Conservation (phyloP, 2,888 invertebrate species). For the Napeogenes inachia region DNA sequence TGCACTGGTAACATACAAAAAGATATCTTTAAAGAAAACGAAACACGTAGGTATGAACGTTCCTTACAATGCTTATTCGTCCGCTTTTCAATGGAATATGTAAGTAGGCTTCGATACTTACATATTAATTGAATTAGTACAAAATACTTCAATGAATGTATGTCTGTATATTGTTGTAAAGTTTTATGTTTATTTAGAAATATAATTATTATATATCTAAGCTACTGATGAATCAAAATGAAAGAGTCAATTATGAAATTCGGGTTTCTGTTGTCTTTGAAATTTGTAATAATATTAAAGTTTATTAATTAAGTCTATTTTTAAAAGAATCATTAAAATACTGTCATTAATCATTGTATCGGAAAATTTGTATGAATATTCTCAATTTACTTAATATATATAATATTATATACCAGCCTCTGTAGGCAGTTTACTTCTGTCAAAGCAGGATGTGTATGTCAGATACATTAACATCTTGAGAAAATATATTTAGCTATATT, state of each 20-base stretch:
- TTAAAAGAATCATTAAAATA: too few relatives aligned
- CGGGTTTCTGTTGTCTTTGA: too few relatives aligned
- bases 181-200: too few relatives aligned
- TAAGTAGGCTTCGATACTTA: constrained; percentile 12
- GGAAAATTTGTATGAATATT: background rate
- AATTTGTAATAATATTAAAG: too few relatives aligned
- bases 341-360: background rate
- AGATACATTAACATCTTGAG: constrained; percentile 25
- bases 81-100: constrained; percentile 11
- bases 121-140: constrained; percentile 17
- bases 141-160: background rate
- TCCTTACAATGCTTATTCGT: background rate
- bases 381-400: constrained; percentile 13
- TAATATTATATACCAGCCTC: background rate
- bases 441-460: constrained; percentile 29
- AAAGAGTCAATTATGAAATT: too few relatives aligned
- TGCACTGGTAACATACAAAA: background rate
- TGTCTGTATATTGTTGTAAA: background rate
- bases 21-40: background rate
- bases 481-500: constrained; percentile 10
- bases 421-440: constrained; percentile 23
- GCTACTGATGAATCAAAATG: too few relatives aligned
- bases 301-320: too few relatives aligned
- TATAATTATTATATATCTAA: too few relatives aligned
- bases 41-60: background rate